Percentiles rank a stretch among this genome's conserved stretches.
These are phyloP conservation scores for Poicephalus gulielmi DNA, from an alignment of 2,113 vertebrate species.

Conservation along the genomic window DNA sequence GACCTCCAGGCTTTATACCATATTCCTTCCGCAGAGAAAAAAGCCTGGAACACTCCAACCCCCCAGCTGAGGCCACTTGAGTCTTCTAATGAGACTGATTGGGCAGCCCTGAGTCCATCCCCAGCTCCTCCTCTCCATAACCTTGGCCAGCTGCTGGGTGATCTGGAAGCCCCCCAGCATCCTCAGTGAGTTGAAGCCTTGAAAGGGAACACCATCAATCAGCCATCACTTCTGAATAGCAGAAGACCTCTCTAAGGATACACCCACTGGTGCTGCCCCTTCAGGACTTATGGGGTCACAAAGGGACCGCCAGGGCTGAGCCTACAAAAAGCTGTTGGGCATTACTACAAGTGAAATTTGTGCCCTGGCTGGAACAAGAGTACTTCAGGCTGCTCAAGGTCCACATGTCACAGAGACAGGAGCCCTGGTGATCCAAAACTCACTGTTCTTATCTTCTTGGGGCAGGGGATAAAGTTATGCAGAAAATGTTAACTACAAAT, in stretches of 20 bases:
- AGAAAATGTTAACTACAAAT: neutral
- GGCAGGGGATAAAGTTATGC: neutral
- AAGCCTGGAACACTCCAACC: fast-evolving
- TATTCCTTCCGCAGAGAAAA: fast-evolving
- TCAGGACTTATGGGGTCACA: fast-evolving
- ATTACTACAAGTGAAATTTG: neutral
- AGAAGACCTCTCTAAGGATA: neutral
- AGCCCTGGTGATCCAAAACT: neutral
- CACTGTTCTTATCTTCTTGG: neutral
- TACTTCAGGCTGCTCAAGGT: neutral
- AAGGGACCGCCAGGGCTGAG: neutral
- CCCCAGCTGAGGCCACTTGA: neutral
- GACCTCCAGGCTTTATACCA: neutral
- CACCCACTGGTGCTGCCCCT: neutral
- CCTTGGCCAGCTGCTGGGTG: neutral
- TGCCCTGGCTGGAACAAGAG: neutral
- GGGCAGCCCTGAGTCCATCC: neutral
- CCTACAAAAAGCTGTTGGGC: neutral
- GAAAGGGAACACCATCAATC: neutral
- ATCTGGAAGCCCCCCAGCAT: neutral
- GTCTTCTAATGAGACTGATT: neutral
- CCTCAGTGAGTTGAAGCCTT: neutral
- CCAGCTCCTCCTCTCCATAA: neutral
- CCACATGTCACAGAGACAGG: neutral
- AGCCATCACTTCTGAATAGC: neutral